Conservation (phyloP, 2,888 invertebrate genomes). For the Seira musarum region DNA sequence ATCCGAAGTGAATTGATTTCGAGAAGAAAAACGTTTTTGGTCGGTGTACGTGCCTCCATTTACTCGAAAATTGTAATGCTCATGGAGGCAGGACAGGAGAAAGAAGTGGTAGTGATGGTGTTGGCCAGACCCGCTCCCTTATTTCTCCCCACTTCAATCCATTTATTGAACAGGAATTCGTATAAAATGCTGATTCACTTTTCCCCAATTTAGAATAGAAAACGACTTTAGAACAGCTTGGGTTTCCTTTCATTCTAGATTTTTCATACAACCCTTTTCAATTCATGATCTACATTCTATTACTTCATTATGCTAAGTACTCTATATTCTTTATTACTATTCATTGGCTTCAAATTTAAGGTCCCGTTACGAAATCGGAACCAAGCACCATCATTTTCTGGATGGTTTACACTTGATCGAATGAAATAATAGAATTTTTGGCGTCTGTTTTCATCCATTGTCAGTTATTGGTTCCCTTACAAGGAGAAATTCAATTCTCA, state of each 20-base stretch:
- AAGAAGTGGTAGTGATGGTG: background rate
- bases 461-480: background rate
- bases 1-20: too few species aligned
- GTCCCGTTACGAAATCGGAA: background rate
- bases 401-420: conserved; percentile 45
- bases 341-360: background rate
- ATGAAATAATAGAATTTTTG: conserved; percentile 45
- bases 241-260: background rate
- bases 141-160: background rate
- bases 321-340: background rate
- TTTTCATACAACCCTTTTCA: background rate
- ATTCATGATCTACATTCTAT: background rate
- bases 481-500: background rate
- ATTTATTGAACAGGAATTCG: conserved; percentile 29
- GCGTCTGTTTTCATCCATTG: conserved; percentile 25
- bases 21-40: too few species aligned
- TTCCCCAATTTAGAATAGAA: conserved; percentile 27
- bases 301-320: conserved; percentile 11
- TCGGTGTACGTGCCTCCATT: conserved; percentile 31
- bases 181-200: conserved; percentile 59
- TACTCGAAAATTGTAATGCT: background rate
- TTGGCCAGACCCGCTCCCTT: background rate
- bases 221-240: background rate
- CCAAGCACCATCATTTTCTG: background rate
- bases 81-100: background rate